phyloP scores from a whole-genome alignment of 2,113 vertebrate species.

The Hylia prasina region DNA sequence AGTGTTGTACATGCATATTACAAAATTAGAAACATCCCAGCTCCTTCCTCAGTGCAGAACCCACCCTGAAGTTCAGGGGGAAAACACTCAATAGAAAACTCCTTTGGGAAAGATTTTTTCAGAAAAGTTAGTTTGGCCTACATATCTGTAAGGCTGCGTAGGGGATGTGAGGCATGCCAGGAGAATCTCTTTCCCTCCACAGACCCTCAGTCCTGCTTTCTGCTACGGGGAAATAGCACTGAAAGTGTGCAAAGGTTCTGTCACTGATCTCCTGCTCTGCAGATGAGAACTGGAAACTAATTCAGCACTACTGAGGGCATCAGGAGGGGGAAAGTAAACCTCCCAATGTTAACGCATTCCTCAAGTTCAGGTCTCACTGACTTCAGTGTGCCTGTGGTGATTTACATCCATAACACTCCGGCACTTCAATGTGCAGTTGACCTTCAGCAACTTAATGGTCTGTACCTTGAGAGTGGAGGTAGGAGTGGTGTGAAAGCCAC shows the following conservation, averaged over 20 bases:
- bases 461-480: not conserved
- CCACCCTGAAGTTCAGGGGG: not conserved
- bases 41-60: not conserved
- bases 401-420: not conserved
- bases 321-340: not conserved
- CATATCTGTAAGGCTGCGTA: not conserved
- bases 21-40: not conserved
- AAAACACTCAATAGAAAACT: not conserved
- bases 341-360: not conserved
- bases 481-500: not conserved
- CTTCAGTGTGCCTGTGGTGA: not conserved
- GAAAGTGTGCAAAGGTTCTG: not conserved
- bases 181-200: not conserved
- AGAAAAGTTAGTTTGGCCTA: not conserved
- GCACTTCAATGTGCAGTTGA: not conserved
- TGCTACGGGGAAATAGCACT: not conserved
- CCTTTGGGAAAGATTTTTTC: not conserved
- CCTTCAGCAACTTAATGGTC: not conserved
- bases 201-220: not conserved
- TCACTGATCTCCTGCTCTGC: not conserved
- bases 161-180: not conserved
- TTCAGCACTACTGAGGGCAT: not conserved
- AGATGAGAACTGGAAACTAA: not conserved
- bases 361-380: not conserved
- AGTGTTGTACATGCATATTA: not conserved